Evolutionary conservation across 2,113 vertebrate genomes (phyloP).

Genomic region (Carlito syrichta): DNA sequence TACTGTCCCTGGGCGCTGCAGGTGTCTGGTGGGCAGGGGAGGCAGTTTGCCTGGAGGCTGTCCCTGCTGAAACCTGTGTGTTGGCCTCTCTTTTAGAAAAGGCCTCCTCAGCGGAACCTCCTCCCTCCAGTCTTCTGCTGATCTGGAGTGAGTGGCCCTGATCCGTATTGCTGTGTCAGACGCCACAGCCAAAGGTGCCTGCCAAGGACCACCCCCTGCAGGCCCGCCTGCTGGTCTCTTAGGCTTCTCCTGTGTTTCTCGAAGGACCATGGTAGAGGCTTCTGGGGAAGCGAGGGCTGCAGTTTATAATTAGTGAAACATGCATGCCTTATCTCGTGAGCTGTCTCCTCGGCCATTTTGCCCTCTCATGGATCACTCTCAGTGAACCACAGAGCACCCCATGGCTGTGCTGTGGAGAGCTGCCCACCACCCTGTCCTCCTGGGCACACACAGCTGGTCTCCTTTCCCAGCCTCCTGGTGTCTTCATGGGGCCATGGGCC

Average conservation of each 20-base stretch:
- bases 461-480: background rate
- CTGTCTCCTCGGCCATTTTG: background rate
- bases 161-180: background rate
- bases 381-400: background rate
- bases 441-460: too few species aligned
- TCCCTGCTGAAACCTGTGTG: too few species aligned
- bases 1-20: background rate
- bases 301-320: background rate
- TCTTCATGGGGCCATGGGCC: background rate
- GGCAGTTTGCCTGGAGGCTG: too few species aligned
- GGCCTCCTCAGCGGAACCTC: too few species aligned
- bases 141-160: too few species aligned
- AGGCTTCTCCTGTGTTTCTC: background rate
- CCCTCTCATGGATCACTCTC: background rate
- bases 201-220: background rate
- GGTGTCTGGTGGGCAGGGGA: background rate
- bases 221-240: background rate
- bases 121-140: too few species aligned
- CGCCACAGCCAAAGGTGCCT: background rate
- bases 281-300: background rate
- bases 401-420: accelerated
- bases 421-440: background rate
- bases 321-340: background rate
- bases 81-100: too few species aligned
- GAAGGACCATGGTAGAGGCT: background rate